phyloP scores from a whole-genome alignment of 2,113 vertebrate species.

The Stictonetta naevosa region DNA sequence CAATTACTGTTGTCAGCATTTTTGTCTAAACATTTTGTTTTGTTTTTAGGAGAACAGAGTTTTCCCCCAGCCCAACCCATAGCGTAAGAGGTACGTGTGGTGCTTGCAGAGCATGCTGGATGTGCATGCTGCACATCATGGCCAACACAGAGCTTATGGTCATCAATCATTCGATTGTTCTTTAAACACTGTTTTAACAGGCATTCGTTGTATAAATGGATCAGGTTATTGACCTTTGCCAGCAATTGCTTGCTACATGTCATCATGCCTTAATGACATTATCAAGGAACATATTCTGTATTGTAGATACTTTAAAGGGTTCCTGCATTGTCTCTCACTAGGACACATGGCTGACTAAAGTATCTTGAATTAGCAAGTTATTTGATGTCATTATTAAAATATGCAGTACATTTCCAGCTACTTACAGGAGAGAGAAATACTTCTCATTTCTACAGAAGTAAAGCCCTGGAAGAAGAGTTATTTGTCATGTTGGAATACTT shows the following conservation, averaged over 20 bases:
- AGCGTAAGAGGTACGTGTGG: background rate
- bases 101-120: background rate
- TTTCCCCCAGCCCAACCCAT: background rate
- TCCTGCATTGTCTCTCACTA: conserved; percentile 49
- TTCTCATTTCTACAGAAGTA: conserved; percentile 36
- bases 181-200: conserved; percentile 70
- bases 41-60: background rate
- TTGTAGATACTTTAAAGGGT: conserved; percentile 51
- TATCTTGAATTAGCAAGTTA: conserved; percentile 59
- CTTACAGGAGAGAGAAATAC: conserved; percentile 23
- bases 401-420: conserved; percentile 48
- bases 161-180: conserved; percentile 62
- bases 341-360: conserved; percentile 41
- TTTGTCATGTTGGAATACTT: conserved; percentile 20
- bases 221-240: conserved; percentile 72
- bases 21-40: conserved; percentile 8
- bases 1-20: background rate
- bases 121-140: background rate
- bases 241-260: conserved; percentile 69
- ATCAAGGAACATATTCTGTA: conserved; percentile 65
- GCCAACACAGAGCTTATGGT: conserved; percentile 46
- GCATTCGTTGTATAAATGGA: conserved; percentile 67
- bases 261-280: conserved; percentile 70
- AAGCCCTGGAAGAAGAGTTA: conserved; percentile 1
- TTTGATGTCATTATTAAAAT: conserved; percentile 67